Conservation (phyloP, 2,113 vertebrate species). For the Planiliza haematocheilus region DNA sequence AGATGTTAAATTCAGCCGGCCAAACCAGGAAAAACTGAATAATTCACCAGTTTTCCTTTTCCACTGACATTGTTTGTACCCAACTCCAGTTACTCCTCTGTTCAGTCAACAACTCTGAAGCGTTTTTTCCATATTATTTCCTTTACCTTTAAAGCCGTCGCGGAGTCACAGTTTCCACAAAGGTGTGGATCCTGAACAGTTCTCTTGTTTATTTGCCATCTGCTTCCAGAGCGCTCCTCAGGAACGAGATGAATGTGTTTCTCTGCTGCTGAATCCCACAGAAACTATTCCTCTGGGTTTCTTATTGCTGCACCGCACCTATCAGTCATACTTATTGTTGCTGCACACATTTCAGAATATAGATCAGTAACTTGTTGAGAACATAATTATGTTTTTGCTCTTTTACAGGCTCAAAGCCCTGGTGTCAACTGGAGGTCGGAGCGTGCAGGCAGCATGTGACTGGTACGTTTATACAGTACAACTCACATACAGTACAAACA, state of each 20-base stretch:
- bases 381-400: neutral
- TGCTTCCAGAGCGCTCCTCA: constrained; percentile 18
- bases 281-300: neutral
- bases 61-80: constrained; percentile 24
- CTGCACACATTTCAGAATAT: neutral
- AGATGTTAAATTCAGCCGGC: constrained; percentile 7
- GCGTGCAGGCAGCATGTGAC: constrained; percentile 96
- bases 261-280: neutral
- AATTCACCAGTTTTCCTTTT: constrained; percentile 35
- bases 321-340: neutral
- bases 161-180: constrained; percentile 35
- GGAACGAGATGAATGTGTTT: neutral
- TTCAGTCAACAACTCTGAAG: constrained; percentile 24
- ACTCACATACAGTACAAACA: neutral
- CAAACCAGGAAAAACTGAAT: constrained; percentile 21
- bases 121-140: constrained; percentile 21
- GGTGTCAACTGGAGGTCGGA: constrained; percentile 94
- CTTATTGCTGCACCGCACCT: neutral
- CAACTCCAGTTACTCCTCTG: constrained; percentile 10
- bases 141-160: neutral
- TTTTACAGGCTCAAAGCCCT: constrained; percentile 91
- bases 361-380: neutral
- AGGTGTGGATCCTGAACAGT: constrained; percentile 12
- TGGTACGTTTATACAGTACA: constrained; percentile 87
- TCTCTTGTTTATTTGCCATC: constrained; percentile 13